Percentiles rank a stretch among this genome's conserved stretches.
Conservation (phyloP, 92 coral and sea anemone genomes). For the Siderastrea radians region DNA sequence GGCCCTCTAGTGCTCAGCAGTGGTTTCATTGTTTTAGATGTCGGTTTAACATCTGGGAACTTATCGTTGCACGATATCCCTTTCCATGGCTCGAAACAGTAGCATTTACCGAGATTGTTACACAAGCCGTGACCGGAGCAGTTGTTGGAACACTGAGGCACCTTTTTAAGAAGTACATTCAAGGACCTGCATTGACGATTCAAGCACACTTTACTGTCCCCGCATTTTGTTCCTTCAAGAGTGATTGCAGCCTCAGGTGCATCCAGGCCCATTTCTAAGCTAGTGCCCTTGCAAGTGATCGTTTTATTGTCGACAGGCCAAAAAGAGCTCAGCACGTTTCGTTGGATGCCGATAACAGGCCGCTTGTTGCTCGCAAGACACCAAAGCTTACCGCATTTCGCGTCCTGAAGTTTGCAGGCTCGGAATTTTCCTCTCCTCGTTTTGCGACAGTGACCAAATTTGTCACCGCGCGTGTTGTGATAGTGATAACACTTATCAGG, state of each 20-base stretch:
- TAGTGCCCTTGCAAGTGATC: slow-evolving; percentile 40
- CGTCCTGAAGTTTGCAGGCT: slow-evolving; percentile 27
- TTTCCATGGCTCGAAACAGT: slow-evolving; percentile 43
- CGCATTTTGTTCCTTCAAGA: slow-evolving; percentile 50
- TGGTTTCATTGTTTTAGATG: slow-evolving; percentile 23
- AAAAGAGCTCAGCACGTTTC: slow-evolving; percentile 31
- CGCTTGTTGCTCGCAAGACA: slow-evolving; percentile 15
- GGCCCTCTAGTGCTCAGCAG: background rate
- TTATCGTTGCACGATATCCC: slow-evolving; percentile 29
- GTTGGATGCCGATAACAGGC: slow-evolving; percentile 32
- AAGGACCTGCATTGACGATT: slow-evolving; percentile 34
- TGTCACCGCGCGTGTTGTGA: slow-evolving; percentile 41
- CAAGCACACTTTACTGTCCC: slow-evolving; percentile 34
- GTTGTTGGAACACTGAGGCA: slow-evolving; percentile 10
- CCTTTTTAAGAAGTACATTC: slow-evolving; percentile 8
- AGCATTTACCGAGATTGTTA: slow-evolving; percentile 29
- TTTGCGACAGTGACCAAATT: slow-evolving; percentile 37
- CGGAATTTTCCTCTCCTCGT: slow-evolving; percentile 31
- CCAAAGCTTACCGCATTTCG: slow-evolving; percentile 48
- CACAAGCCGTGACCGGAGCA: slow-evolving; percentile 55
- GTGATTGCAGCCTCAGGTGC: slow-evolving; percentile 43
- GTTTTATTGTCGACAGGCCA: slow-evolving; percentile 14
- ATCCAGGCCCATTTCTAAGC: slow-evolving; percentile 27
- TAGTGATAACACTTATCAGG: slow-evolving; percentile 43
- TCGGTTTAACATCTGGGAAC: slow-evolving; percentile 26